Base-by-base conservation (phyloP, 2,113 vertebrate genomes). In the Pelvicachromis taeniatus region DNA sequence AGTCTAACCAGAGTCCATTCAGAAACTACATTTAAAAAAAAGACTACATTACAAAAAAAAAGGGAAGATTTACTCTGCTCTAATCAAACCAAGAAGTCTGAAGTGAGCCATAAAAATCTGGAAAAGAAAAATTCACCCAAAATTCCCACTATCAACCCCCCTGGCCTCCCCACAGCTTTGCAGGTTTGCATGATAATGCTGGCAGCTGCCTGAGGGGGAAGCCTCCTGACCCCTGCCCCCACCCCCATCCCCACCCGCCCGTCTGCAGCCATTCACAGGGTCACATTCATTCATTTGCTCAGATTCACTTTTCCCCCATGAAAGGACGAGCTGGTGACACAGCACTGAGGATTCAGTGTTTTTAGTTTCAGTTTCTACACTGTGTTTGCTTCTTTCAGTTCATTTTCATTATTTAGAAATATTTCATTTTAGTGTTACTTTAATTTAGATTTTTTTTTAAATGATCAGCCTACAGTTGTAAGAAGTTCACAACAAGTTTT, bases 121-220 rank as follows among this genome's bases (percentile, higher is more conserved):
- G 26, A 26, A 45, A 48, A 17, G 26, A 38, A 63, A 63, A n/a
- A 19, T 19, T 19, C 65, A 45, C 21, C 21, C n/a, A 26, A 13
- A 70, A 16, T 2, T 11, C 6, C 19, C 16, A 52, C 48, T 52
- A 7, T 50, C 6, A 17, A 3, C 56, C 4, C 55, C 4, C 12
- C 54, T 13, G 6, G 29, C 65, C 21, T 68, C 70, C 55, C 58
- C 48, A 9, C 21, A 53, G 4, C 26, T 56, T 45, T 81, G 68
- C 17, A 88, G 77, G 85, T 94, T 94, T 93, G 91, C 93, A 94
- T 95, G 89, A 94, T 92, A 95, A 94, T 93, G 87, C 90, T 88
- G 90, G 92, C 94, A 95, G 94, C 94, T 95, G 93, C 91, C 80
- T 61, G 77, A 80, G 83, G 70, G 81, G 82, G 23, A 53, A 80